Conservation (phyloP, 2,113 vertebrate species). For the Eulemur macaco region DNA sequence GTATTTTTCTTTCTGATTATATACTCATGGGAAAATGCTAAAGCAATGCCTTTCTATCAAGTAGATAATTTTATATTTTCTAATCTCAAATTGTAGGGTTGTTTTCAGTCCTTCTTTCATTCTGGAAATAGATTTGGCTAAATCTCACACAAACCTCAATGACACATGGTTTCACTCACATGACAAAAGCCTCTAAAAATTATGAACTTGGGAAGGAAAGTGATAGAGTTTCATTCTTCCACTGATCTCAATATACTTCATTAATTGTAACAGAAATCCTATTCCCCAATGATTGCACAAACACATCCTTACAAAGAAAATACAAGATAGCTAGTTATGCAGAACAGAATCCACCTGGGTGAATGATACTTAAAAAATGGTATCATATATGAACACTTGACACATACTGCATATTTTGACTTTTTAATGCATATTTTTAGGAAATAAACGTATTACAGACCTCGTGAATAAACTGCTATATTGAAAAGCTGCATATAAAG, state of each 20-base stretch:
- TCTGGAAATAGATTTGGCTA: neutral
- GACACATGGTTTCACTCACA: neutral
- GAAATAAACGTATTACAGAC: neutral
- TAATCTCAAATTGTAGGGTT: neutral
- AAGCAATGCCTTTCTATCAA: neutral
- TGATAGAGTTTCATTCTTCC: neutral
- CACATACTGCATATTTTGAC: neutral
- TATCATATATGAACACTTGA: neutral
- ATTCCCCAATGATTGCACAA: neutral
- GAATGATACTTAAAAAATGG: neutral
- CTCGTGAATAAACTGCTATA: neutral
- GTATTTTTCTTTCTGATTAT: constrained; percentile 32
- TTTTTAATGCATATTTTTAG: neutral
- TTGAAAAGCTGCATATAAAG: neutral
- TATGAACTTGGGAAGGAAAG: neutral
- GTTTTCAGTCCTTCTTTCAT: neutral
- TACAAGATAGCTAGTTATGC: neutral
- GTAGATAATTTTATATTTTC: constrained; percentile 16
- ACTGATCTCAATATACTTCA: neutral
- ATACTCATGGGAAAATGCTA: neutral
- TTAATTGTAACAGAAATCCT: neutral
- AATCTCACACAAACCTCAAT: neutral
- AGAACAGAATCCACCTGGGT: neutral
- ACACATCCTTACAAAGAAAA: neutral
- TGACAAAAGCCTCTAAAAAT: neutral